A percentile compares a stretch with the other conserved stretches of the same genome.
Evolutionary conservation across 2,797 vertebrate species (phyloP).

Genomic region (Picus viridis): DNA sequence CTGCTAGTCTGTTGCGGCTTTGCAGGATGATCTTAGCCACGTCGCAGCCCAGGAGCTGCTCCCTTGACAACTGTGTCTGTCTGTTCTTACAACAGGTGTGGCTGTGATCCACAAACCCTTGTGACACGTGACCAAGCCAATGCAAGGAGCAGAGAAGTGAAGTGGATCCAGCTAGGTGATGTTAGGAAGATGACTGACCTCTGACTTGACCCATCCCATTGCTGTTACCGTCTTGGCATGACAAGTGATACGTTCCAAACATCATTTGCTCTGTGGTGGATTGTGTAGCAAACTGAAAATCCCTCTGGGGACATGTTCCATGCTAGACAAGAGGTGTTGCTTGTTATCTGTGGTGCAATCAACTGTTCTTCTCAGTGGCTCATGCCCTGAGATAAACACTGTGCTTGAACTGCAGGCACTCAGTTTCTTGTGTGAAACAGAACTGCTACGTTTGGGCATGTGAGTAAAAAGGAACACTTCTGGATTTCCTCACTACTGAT

Average conservation of each 20-base stretch:
- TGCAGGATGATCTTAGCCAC: not conserved
- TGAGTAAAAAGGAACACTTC: not conserved
- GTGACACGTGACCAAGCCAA: constrained; percentile 64
- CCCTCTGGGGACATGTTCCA: not conserved
- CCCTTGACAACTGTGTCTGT: not conserved
- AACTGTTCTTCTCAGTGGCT: constrained; percentile 60
- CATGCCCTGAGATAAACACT: constrained; percentile 32
- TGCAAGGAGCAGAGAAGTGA: constrained; percentile 57
- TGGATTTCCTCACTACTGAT: constrained; percentile 78
- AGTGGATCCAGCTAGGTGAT: constrained; percentile 33
- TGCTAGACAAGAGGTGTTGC: constrained; percentile 56
- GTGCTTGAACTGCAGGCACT: constrained; percentile 50
- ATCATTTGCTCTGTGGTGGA: not conserved
- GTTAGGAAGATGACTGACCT: not conserved
- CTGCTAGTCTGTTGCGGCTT: not conserved
- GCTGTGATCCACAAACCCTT: constrained; percentile 84
- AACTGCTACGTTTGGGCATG: constrained; percentile 41
- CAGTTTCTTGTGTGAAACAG: constrained; percentile 12
- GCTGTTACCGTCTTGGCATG: constrained; percentile 23
- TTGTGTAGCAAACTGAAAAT: not conserved
- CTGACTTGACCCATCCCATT: constrained; percentile 32
- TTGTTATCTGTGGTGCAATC: constrained; percentile 68
- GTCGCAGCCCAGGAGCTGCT: not conserved
- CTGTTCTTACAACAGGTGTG: constrained; percentile 71
- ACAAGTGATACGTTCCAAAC: constrained; percentile 13